Evolutionary conservation across 1,140 invertebrate species (phyloP).

Genomic region (Calephelis nemesis): DNA sequence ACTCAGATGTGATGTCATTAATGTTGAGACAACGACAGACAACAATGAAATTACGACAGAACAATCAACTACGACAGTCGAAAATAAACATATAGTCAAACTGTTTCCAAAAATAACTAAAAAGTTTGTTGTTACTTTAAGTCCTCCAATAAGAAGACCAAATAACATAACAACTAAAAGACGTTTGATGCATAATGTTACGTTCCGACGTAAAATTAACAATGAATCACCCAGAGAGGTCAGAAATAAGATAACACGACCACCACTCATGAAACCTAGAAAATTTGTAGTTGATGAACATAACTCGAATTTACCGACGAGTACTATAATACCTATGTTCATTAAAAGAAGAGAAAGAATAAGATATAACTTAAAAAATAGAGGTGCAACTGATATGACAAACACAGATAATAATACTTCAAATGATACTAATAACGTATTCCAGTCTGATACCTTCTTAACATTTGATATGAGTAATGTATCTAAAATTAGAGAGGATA

Average conservation of each 20-base stretch:
- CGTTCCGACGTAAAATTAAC: not conserved
- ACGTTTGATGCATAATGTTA: not conserved
- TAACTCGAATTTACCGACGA: not conserved
- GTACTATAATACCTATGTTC: not conserved
- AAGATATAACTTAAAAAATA: not conserved
- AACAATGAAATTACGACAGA: conserved; percentile 2
- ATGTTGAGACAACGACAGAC: not conserved
- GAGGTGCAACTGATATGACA: not conserved
- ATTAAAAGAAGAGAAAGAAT: not conserved
- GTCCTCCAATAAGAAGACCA: not conserved
- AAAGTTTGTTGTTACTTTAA: conserved; percentile 12
- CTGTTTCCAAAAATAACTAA: conserved; percentile 11
- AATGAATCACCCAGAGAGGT: not conserved
- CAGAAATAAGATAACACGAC: conserved; percentile 11
- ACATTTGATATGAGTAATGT: not conserved
- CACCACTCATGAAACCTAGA: conserved; percentile 23
- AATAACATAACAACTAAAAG: not conserved
- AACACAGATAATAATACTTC: not conserved
- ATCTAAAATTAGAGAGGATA: not conserved
- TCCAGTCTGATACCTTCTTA: not conserved
- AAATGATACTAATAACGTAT: not conserved
- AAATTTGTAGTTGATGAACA: conserved; percentile 20
- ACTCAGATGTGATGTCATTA: not conserved
- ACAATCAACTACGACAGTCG: not conserved
- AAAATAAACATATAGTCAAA: not conserved